A percentile compares a stretch with the other conserved stretches of the same genome.
Conservation (phyloP, 2,888 invertebrate genomes). For the Brassicogethes aeneus region DNA sequence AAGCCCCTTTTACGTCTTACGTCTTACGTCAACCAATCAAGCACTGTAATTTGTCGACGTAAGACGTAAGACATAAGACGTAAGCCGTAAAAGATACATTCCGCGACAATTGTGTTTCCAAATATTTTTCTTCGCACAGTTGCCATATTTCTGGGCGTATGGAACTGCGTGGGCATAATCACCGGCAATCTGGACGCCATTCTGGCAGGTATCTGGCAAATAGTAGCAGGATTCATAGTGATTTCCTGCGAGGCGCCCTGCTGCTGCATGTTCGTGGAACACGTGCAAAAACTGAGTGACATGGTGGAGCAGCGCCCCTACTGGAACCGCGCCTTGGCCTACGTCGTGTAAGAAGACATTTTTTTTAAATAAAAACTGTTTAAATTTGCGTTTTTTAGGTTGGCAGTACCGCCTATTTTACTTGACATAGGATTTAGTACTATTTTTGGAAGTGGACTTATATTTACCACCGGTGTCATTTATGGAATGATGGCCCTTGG, state of each 20-base stretch:
- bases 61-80: too few relatives aligned
- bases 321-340: slow-evolving; percentile 82
- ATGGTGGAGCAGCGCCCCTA: slow-evolving; percentile 77
- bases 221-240: slow-evolving; percentile 81
- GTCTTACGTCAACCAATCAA: too few relatives aligned
- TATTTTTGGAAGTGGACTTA: slow-evolving; percentile 78
- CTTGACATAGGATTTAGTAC: slow-evolving; percentile 67
- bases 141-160: slow-evolving; percentile 73
- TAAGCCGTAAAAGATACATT: too few relatives aligned
- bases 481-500: slow-evolving; percentile 95
- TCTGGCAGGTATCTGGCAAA: slow-evolving; percentile 75
- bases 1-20: too few relatives aligned
- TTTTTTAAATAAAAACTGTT: too few relatives aligned
- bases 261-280: slow-evolving; percentile 93
- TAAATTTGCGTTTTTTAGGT: slow-evolving; percentile 44
- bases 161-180: slow-evolving; percentile 62
- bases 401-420: slow-evolving; percentile 72
- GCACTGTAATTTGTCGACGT: too few relatives aligned
- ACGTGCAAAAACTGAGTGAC: slow-evolving; percentile 78
- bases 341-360: slow-evolving; percentile 68
- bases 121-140: too few relatives aligned
- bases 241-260: slow-evolving; percentile 92
- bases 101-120: too few relatives aligned
- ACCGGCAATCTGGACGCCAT: slow-evolving; percentile 55
- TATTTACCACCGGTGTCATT: slow-evolving; percentile 79